phyloP scores from a whole-genome alignment of 37 sponge, comb jelly and placozoan genomes.

The Tethya wilhelma region DNA sequence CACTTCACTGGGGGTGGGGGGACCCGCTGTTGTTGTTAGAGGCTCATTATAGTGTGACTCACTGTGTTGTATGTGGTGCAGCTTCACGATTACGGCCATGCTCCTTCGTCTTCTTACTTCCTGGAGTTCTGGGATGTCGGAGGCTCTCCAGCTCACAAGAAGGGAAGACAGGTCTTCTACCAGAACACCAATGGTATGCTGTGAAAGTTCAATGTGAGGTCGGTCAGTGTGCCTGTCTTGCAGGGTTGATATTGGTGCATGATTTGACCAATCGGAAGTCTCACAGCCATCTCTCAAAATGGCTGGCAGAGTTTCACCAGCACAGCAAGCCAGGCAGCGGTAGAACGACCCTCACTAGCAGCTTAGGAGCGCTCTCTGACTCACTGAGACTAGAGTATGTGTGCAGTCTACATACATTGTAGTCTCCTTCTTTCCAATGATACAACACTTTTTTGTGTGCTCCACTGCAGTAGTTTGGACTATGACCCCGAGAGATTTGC shows the following conservation, averaged over 20 bases:
- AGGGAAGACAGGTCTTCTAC: slow-evolving; percentile 85
- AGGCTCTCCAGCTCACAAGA: slow-evolving; percentile 77
- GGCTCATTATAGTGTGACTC: background rate
- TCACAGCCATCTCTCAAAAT: slow-evolving; percentile 82
- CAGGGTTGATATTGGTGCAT: slow-evolving; percentile 94
- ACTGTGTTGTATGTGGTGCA: background rate
- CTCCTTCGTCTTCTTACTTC: slow-evolving; percentile 64
- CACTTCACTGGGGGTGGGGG: too few species aligned
- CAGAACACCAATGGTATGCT: slow-evolving; percentile 74
- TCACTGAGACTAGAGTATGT: background rate
- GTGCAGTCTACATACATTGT: too few species aligned
- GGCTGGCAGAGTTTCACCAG: slow-evolving; percentile 81
- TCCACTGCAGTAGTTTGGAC: slow-evolving; percentile 35
- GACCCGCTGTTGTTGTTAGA: too few species aligned
- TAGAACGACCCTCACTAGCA: background rate
- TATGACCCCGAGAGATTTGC: slow-evolving; percentile 88
- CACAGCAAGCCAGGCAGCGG: background rate
- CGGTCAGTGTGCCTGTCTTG: background rate
- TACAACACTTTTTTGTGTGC: background rate
- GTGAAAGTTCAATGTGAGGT: background rate
- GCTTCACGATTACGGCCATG: slow-evolving; percentile 57
- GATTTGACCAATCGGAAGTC: slow-evolving; percentile 96
- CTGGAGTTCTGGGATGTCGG: slow-evolving; percentile 98
- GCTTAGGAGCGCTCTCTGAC: background rate
- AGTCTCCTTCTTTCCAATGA: background rate